Evolutionary conservation across 2,113 vertebrate species (phyloP).

Genomic region (Ia io): DNA sequence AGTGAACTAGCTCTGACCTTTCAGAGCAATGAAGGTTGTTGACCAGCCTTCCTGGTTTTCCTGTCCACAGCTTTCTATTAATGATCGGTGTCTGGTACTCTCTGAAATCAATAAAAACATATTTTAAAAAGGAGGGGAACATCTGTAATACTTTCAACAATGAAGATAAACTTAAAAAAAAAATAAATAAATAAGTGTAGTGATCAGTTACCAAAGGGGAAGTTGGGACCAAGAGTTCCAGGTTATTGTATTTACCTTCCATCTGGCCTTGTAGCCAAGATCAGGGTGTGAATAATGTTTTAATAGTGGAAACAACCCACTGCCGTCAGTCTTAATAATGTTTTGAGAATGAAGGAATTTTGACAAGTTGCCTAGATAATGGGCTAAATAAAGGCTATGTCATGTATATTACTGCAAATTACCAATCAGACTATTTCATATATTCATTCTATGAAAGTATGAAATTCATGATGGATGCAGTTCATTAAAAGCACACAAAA

Average conservation of each 20-base stretch:
- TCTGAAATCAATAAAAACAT: too few species aligned
- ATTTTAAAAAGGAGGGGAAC: too few species aligned
- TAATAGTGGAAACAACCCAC: background rate
- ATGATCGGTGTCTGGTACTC: too few species aligned
- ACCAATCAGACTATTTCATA: background rate
- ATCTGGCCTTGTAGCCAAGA: background rate
- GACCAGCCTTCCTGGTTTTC: too few species aligned
- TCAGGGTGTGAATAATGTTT: background rate
- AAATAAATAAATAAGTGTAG: background rate
- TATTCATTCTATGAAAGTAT: background rate
- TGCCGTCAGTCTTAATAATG: background rate
- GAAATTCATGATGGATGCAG: background rate
- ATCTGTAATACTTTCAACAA: too few species aligned
- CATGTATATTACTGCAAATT: background rate
- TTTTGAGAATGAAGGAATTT: conserved; percentile 9
- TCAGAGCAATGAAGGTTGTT: too few species aligned
- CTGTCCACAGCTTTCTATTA: too few species aligned
- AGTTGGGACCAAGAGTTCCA: background rate
- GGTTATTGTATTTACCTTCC: background rate
- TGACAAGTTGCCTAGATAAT: background rate
- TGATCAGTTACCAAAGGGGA: background rate
- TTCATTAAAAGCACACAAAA: background rate
- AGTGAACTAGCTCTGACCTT: too few species aligned
- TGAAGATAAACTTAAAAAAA: too few species aligned
- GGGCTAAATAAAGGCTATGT: background rate